Evolutionary conservation across 2,113 vertebrate species (phyloP).

Genomic region (Tachysurus fulvidraco): DNA sequence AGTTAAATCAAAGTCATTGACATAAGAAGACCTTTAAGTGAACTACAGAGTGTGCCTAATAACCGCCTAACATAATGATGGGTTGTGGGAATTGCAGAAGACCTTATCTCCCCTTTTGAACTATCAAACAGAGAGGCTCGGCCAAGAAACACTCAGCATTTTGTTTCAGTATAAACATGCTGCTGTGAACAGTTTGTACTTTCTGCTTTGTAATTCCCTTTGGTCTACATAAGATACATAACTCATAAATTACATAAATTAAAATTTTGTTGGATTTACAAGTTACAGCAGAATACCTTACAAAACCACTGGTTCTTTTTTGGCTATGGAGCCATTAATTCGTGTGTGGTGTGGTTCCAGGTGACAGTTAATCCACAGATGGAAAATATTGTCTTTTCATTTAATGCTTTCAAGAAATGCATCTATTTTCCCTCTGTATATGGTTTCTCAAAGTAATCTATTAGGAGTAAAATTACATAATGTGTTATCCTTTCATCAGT

Average conservation of each 20-base stretch:
- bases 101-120: conserved; percentile 7
- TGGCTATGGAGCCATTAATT: neutral
- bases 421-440: neutral
- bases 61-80: conserved; percentile 32
- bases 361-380: neutral
- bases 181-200: neutral
- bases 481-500: neutral
- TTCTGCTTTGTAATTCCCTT: neutral
- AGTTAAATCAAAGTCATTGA: conserved; percentile 24
- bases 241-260: neutral
- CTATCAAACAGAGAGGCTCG: neutral
- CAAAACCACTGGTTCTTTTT: neutral
- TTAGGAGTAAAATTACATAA: neutral
- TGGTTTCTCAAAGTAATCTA: neutral
- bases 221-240: neutral
- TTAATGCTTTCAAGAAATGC: neutral
- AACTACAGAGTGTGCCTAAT: conserved; percentile 35
- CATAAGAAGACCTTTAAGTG: conserved; percentile 24
- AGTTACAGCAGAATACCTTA: neutral
- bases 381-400: neutral
- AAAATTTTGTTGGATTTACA: conserved; percentile 6
- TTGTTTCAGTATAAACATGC: neutral
- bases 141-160: neutral
- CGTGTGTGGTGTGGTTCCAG: neutral
- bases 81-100: conserved; percentile 11